Evolutionary conservation across 2,113 vertebrate species (phyloP).

Genomic region (Cygnus atratus): DNA sequence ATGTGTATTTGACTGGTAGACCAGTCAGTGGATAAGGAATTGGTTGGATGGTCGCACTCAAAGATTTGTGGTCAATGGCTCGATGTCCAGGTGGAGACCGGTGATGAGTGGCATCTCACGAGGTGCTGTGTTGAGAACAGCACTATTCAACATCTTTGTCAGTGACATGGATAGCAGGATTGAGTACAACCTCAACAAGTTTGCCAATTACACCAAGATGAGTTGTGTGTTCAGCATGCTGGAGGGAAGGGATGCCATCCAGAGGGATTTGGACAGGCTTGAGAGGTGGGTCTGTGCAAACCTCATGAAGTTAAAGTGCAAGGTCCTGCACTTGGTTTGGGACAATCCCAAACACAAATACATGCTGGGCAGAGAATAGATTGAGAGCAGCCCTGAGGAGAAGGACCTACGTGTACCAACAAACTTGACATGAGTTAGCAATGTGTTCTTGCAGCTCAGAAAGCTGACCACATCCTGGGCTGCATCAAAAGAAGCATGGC

Average conservation of each 20-base stretch:
- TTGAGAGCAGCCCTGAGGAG: background rate
- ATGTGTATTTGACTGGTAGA: background rate
- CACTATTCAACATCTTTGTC: no score
- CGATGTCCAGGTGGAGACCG: no score
- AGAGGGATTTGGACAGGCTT: no score
- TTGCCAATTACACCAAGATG: no score
- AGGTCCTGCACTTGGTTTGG: background rate
- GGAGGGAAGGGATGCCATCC: no score
- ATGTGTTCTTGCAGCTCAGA: background rate
- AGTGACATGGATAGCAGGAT: background rate
- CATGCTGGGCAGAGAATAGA: no score
- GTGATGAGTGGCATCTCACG: no score
- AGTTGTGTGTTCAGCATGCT: no score
- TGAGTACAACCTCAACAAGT: background rate
- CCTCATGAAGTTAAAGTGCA: background rate
- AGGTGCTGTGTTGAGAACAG: no score
- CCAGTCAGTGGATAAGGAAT: background rate
- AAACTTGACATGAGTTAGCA: background rate
- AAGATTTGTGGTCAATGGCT: background rate
- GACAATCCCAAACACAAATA: background rate
- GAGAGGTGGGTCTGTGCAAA: no score
- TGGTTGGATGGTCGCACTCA: background rate
- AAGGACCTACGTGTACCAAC: background rate
- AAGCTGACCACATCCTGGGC: background rate
- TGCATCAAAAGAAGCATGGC: background rate